Percentiles rank a stretch among this genome's conserved stretches.
These are phyloP conservation scores for Onthophagus taurus DNA, from an alignment of 1,140 invertebrate genomes.

Conservation along the genomic window DNA sequence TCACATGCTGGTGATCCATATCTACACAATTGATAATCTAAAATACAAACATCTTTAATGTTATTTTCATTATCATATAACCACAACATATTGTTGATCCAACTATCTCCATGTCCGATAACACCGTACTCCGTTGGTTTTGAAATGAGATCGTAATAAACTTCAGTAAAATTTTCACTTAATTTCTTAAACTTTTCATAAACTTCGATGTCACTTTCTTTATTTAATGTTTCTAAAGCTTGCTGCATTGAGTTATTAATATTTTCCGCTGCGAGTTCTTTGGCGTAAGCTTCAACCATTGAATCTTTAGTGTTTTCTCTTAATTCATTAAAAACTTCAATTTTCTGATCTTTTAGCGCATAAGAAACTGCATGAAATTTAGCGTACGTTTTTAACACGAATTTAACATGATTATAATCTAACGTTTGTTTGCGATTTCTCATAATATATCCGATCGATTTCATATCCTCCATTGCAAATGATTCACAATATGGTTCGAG, in stretches of 20 bases:
- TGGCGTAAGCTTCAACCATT: neutral
- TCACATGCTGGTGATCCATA: constrained; percentile 49
- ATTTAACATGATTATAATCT: neutral
- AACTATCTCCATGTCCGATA: constrained; percentile 49
- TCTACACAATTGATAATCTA: constrained; percentile 49
- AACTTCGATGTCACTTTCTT: neutral
- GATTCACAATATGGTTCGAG: neutral
- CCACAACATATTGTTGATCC: constrained; percentile 48
- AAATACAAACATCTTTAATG: constrained; percentile 14
- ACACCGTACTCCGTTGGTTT: constrained; percentile 29
- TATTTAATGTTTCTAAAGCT: constrained; percentile 3
- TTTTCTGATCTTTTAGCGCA: neutral
- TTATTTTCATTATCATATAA: no score
- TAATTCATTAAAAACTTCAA: neutral
- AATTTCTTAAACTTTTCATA: constrained; percentile 4
- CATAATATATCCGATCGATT: neutral
- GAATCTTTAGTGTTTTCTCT: neutral
- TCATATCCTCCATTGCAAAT: neutral
- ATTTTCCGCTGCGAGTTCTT: no score
- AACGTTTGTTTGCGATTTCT: neutral
- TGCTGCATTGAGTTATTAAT: no score
- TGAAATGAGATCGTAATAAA: neutral
- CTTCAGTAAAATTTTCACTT: neutral
- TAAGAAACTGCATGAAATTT: constrained; percentile 1
- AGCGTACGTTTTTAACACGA: neutral